phyloP scores from a whole-genome alignment of 2,888 invertebrate genomes.

The Leucozona laternaria region DNA sequence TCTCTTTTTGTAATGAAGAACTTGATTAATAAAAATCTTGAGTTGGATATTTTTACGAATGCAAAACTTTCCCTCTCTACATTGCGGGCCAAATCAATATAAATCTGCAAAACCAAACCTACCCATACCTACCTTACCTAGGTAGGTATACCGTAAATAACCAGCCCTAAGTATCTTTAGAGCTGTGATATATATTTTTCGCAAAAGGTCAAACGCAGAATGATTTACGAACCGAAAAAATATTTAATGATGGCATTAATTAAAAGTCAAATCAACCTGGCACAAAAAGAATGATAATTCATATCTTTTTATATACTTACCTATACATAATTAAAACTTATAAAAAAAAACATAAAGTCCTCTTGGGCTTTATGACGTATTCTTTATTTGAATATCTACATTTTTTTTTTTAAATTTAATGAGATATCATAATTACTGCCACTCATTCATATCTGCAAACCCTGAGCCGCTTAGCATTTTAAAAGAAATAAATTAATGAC shows the following conservation, averaged over 20 bases:
- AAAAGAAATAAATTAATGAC: slow-evolving; percentile 21
- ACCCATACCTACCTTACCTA: too few relatives aligned
- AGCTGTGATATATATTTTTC: neutral
- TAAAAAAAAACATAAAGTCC: neutral
- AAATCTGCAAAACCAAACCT: too few relatives aligned
- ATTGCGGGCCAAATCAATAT: too few relatives aligned
- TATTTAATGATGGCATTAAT: slow-evolving; percentile 10
- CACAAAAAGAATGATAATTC: slow-evolving; percentile 1
- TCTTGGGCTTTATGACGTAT: neutral
- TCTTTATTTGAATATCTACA: slow-evolving; percentile 1
- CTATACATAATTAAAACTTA: slow-evolving; percentile 1
- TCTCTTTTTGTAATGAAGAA: too few relatives aligned
- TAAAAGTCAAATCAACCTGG: slow-evolving; percentile 13
- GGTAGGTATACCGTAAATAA: neutral
- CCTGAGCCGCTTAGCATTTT: neutral
- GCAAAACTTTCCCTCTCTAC: too few relatives aligned
- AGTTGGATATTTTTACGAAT: too few relatives aligned
- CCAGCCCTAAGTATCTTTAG: neutral
- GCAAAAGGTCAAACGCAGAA: neutral
- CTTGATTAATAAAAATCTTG: too few relatives aligned
- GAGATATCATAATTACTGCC: slow-evolving; percentile 28
- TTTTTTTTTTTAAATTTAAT: slow-evolving; percentile 2
- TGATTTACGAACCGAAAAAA: slow-evolving; percentile 3
- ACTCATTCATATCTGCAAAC: slow-evolving; percentile 8
- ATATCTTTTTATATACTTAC: slow-evolving; percentile 5